These are phyloP conservation scores for Littorina saxatilis DNA, from an alignment of 1,140 invertebrate genomes.

Conservation along the genomic window DNA sequence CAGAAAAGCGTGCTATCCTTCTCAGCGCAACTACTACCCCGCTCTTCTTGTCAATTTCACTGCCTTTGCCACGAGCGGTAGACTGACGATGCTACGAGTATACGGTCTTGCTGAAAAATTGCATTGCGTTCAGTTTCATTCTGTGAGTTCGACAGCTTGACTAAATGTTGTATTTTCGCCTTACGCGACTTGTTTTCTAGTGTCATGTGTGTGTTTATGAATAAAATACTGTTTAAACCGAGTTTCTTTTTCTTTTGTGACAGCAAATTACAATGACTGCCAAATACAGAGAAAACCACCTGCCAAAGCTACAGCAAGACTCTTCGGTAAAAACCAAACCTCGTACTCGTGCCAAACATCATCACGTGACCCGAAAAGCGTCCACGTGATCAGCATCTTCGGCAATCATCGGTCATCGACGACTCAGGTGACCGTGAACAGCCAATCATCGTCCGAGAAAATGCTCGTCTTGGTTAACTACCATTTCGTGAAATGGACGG, in stretches of 20 bases:
- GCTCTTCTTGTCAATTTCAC: no score
- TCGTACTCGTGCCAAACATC: constrained; percentile 6
- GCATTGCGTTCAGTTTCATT: no score
- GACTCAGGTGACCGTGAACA: constrained; percentile 24
- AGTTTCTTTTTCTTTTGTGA: neutral
- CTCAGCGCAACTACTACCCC: no score
- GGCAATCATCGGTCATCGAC: constrained; percentile 24
- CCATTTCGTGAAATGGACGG: constrained; percentile 21
- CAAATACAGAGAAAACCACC: constrained; percentile 2
- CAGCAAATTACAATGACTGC: constrained; percentile 21
- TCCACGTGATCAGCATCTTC: constrained; percentile 38
- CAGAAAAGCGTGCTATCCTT: no score
- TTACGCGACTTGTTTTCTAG: no score
- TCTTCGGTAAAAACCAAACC: constrained; percentile 18
- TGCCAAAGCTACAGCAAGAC: neutral
- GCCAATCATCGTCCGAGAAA: neutral
- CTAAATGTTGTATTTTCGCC: no score
- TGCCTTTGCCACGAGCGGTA: no score
- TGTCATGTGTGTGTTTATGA: no score
- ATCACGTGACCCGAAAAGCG: neutral
- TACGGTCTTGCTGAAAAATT: no score
- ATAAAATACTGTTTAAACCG: no score
- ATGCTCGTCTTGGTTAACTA: constrained; percentile 31
- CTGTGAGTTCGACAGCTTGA: no score
- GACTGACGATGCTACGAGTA: no score